Evolutionary conservation across 2,113 vertebrate genomes (phyloP).

Genomic region (Rhea pennata): DNA sequence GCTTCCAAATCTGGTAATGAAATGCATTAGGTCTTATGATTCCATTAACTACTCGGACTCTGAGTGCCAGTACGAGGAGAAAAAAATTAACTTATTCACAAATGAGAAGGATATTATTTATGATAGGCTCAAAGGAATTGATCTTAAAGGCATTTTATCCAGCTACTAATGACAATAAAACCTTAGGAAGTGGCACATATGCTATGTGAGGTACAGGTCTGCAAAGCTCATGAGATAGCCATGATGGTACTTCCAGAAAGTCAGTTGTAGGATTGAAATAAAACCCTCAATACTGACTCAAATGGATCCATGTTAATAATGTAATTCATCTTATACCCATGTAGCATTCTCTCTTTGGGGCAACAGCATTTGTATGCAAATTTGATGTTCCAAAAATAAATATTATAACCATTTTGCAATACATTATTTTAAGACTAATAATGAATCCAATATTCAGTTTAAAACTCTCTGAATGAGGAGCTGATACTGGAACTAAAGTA

Average conservation of each 20-base stretch:
- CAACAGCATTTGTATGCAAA: not conserved
- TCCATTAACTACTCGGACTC: not conserved
- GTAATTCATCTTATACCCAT: not conserved
- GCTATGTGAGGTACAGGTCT: not conserved
- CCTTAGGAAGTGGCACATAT: not conserved
- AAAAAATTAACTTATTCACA: not conserved
- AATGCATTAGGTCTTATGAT: not conserved
- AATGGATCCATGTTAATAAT: not conserved
- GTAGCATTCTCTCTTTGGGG: not conserved
- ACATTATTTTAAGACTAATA: not conserved
- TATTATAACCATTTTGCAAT: too few relatives aligned
- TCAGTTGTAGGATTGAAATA: not conserved
- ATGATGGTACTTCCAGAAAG: not conserved
- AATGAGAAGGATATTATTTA: not conserved
- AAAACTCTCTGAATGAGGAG: slow-evolving; percentile 10
- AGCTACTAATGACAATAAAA: not conserved
- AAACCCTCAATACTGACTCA: not conserved
- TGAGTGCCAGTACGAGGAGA: not conserved
- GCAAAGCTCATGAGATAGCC: not conserved
- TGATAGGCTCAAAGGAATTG: not conserved
- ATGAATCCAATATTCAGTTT: not conserved
- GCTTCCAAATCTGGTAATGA: not conserved
- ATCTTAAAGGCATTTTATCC: not conserved
- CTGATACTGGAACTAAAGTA: not conserved
- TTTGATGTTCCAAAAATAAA: not conserved